Conservation (phyloP, 2,797 vertebrate species). For the Diplodus puntazzo region DNA sequence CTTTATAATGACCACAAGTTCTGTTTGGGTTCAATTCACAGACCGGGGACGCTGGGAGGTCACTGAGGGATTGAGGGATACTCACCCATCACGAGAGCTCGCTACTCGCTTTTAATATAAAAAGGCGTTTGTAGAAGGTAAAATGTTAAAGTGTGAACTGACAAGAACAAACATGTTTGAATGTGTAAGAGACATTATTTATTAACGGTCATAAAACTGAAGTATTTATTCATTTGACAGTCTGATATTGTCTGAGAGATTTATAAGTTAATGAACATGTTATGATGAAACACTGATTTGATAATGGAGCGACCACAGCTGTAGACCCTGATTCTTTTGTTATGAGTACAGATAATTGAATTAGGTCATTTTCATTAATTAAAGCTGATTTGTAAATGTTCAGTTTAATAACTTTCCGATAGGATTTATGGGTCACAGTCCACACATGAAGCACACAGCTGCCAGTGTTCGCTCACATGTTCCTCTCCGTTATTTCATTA, state of each 20-base stretch:
- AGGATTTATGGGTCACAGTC: slow-evolving; percentile 16
- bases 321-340: background rate
- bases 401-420: background rate
- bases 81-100: background rate
- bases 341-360: background rate
- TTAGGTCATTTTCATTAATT: background rate
- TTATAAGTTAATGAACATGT: no score
- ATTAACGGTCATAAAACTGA: background rate
- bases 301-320: background rate
- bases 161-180: background rate
- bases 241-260: no score
- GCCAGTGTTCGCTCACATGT: background rate
- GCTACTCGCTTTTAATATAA: background rate
- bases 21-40: background rate
- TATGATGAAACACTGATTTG: background rate
- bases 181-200: no score
- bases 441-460: background rate
- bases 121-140: no score
- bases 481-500: slow-evolving; percentile 6
- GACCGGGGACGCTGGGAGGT: background rate
- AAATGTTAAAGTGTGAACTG: background rate
- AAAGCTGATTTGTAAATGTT: background rate
- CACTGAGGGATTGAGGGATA: slow-evolving; percentile 9
- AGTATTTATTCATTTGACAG: background rate
- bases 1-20: background rate